Percentiles rank a stretch among this genome's conserved stretches.
phyloP scores from a whole-genome alignment of 2,113 vertebrate genomes.

The Ammodytes dubius region DNA sequence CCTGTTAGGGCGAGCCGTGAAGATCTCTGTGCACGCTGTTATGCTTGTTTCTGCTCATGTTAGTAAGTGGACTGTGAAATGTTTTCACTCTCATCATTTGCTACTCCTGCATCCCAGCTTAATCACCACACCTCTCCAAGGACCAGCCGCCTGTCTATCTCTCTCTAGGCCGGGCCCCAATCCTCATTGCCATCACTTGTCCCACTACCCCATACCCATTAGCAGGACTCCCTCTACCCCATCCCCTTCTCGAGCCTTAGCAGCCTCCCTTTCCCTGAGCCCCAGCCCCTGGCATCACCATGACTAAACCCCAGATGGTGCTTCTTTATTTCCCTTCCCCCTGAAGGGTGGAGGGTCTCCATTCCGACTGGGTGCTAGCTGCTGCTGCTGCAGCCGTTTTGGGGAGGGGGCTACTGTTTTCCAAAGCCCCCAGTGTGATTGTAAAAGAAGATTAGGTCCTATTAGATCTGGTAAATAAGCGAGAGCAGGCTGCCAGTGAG shows the following conservation, averaged over 20 bases:
- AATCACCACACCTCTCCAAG: not conserved
- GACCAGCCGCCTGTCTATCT: not conserved
- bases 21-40: not conserved
- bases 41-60: not conserved
- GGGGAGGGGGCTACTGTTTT: conserved; percentile 55
- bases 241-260: conserved; percentile 48
- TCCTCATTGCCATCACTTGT: conserved; percentile 14
- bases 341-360: conserved; percentile 80
- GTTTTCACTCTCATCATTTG: not conserved
- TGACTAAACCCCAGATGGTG: conserved; percentile 88
- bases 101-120: not conserved
- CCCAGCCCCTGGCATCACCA: conserved; percentile 84
- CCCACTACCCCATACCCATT: not conserved
- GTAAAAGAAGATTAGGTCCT: conserved; percentile 80
- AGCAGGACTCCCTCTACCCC: conserved; percentile 30
- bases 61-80: not conserved
- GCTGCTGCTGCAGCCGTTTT: conserved; percentile 52
- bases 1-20: not conserved
- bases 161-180: not conserved
- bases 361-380: conserved; percentile 72
- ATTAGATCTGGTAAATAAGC: conserved; percentile 77
- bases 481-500: conserved; percentile 64
- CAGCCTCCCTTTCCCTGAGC: conserved; percentile 55
- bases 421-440: conserved; percentile 63
- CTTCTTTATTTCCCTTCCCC: conserved; percentile 80